Evolutionary conservation across 2,113 vertebrate species (phyloP), one percentile per base, ranked within the genome.

Genomic region (Chamaea fasciata): DNA sequence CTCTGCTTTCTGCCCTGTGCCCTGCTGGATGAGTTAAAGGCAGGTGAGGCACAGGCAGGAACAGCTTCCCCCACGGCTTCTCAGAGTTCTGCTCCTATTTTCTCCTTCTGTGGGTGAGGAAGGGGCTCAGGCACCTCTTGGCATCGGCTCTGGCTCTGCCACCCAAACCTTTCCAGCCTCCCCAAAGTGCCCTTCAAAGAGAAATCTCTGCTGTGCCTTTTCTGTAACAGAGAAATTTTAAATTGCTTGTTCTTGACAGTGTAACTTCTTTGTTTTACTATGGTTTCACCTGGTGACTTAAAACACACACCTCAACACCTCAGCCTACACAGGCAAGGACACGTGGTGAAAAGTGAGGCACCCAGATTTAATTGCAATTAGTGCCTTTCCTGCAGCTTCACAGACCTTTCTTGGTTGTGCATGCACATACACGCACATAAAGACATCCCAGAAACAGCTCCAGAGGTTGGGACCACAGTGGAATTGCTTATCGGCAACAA

Each of bases 221-320:
- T 82, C 35, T 46, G 9, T 17, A 59, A 42, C 0, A 60, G 41
- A 55, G 21, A 26, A 15, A 13, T 23, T 50, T 73, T 5, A 33
- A 91, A 16, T 13, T 42, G 8, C 26, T 46, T 11, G 1, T 12
- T 64, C 39, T 35, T 53, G 62, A 26, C 16, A 35, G 31, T 16
- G 15, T 26, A 39, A 16, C 6, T 67, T 23, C 20, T 63, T 47
- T 0, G 0, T 83, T 83, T 86, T 4, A 0, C 17, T 47, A 0
- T 0, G 3, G 16, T 49, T 77, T 79, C n/a, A 7, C 5, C 23
- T 3, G 4, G 2, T 22, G 28, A 10, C 49, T 56, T 44, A 20
- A 62, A 95, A 64, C 26, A n/a, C 6, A 9, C 49, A 46, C 41
- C 52, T 68, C 49, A 73, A 17, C 31, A 21, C 14, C 28, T 39